Conservation (phyloP, 1,140 invertebrate species). For the Temnothorax nylanderi region DNA sequence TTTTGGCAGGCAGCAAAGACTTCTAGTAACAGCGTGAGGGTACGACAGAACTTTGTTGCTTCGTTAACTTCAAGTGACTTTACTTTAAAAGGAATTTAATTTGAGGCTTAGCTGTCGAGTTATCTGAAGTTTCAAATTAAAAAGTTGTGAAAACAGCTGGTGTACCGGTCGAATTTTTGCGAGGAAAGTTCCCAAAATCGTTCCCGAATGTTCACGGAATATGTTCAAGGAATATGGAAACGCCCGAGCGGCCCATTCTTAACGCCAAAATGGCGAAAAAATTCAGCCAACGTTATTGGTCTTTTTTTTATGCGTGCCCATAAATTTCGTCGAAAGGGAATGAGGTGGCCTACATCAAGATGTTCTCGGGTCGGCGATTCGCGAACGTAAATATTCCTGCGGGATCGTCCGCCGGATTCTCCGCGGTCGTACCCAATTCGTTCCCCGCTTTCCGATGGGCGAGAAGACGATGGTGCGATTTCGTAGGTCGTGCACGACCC, state of each 20-base stretch:
- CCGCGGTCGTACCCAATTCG: constrained; percentile 48
- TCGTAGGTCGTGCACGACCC: constrained; percentile 50
- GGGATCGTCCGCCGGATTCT: constrained; percentile 31
- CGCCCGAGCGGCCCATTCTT: not conserved
- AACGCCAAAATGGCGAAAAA: not conserved
- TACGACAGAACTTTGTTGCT: constrained; percentile 42
- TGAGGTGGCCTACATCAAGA: constrained; percentile 11
- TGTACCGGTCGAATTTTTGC: constrained; percentile 11
- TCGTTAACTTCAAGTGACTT: constrained; percentile 52
- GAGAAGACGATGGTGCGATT: constrained; percentile 36
- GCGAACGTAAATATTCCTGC: constrained; percentile 48
- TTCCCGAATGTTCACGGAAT: not conserved
- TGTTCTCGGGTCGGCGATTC: constrained; percentile 13
- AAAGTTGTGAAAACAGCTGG: constrained; percentile 44
- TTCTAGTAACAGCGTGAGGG: not conserved
- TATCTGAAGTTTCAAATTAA: constrained; percentile 49
- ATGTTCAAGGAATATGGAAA: not conserved
- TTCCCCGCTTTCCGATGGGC: not conserved
- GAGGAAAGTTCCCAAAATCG: not conserved
- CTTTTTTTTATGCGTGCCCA: not conserved
- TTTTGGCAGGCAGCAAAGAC: constrained; percentile 21
- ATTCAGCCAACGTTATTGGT: constrained; percentile 10
- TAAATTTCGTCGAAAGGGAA: constrained; percentile 26
- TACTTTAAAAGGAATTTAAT: constrained; percentile 56
- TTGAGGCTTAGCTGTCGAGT: constrained; percentile 48